These are phyloP conservation scores for Bellardia pandia DNA, from an alignment of 2,888 invertebrate species.

Conservation along the genomic window DNA sequence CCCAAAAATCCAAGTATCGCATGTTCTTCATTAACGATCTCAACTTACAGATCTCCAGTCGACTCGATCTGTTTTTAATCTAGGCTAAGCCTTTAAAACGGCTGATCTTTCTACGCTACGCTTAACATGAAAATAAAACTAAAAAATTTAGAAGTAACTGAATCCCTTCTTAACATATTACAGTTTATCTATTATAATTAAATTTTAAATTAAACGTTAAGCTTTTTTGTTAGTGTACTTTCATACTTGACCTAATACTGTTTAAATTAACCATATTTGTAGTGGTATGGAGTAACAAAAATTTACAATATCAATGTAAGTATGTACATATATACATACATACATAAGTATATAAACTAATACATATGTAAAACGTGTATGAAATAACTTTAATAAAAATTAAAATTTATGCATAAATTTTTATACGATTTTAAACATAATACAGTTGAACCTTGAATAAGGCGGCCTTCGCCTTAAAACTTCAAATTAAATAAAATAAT, in stretches of 20 bases:
- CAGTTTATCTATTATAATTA: no score
- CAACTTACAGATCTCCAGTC: no score
- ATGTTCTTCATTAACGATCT: no score
- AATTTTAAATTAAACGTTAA: no score
- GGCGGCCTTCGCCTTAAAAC: slow-evolving; percentile 74
- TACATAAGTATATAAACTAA: no score
- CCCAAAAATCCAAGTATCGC: no score
- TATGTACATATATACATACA: not conserved
- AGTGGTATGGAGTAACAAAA: not conserved
- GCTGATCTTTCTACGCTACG: no score
- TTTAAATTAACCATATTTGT: not conserved
- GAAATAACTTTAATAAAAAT: slow-evolving; percentile 31
- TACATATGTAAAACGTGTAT: not conserved
- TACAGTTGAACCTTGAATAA: slow-evolving; percentile 65
- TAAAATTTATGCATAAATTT: slow-evolving; percentile 30
- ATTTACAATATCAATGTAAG: not conserved
- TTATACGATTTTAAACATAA: not conserved
- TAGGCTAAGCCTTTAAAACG: no score
- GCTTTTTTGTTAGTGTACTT: not conserved
- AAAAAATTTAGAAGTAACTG: no score
- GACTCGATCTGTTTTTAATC: no score
- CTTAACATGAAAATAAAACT: no score
- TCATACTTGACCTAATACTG: not conserved
- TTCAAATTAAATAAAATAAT: slow-evolving; percentile 9
- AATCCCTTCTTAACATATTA: no score